Evolutionary conservation across 1,140 invertebrate genomes (phyloP), one percentile per base, ranked within the genome.

Genomic region (Drosophila willistoni): DNA sequence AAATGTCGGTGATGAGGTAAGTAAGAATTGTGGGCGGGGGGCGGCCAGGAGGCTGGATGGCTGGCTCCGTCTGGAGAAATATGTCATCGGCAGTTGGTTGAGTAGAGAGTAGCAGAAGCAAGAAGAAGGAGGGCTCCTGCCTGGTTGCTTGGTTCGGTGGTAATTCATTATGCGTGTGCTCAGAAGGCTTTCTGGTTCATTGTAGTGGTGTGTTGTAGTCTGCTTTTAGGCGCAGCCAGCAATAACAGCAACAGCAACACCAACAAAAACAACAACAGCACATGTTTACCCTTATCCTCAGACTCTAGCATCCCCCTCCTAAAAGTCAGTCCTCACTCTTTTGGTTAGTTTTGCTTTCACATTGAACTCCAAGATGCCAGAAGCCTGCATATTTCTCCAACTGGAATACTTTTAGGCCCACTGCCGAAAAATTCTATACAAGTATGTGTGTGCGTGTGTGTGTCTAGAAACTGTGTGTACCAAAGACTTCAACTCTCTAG

Each of bases 81-180:
- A 90, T 89, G 84, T 89, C 84, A 89, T 89, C 84, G 85, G 77
- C 84, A 89, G 84, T 89, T 75, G 84, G 85, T 47, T 72, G 64
- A 22, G 57, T 17, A 29, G 64, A n/a, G 36, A 29, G 25, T 17
- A 34, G 47, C 25, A 54, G 44, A 17, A 29, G 64, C 29, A n/a
- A 47, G 25, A 33, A 36, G 47, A 44, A 55, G 44, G 7, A 25
- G 10, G 25, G 51, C 29, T 10, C 29, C 1, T 39, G 17, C 44
- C 60, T 42, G 41, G 36, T 39, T 44, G 54, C 65, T 68, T 70
- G 65, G 44, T 66, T 72, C 77, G 73, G 71, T 77, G 80, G 81
- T 81, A 89, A 89, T 89, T 89, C 85, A 89, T 89, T 89, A 89
- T 89, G 84, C 81, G 84, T 90, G 80, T 90, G 85, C 84, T 89